Percentiles rank a stretch among this genome's conserved stretches.
These are phyloP conservation scores for Amiota mariae DNA, from an alignment of 2,888 invertebrate genomes.

Conservation along the genomic window DNA sequence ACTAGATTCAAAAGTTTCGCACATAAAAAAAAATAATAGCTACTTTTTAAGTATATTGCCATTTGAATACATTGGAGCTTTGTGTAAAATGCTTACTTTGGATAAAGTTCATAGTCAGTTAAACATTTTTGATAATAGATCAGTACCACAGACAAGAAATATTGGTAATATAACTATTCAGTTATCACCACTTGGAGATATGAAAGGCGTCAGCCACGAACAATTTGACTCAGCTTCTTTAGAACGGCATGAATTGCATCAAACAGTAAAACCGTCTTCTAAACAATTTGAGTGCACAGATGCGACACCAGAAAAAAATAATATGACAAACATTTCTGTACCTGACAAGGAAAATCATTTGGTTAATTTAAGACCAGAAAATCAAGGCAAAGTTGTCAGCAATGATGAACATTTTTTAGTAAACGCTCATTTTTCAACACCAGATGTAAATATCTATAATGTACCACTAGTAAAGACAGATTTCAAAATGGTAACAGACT, in stretches of 20 bases:
- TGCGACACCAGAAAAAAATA: neutral
- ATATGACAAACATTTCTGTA: too few species aligned
- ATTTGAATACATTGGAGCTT: conserved; percentile 81
- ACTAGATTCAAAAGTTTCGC: conserved; percentile 17
- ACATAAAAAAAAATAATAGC: conserved; percentile 66
- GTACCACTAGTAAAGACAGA: conserved; percentile 46
- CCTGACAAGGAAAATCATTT: too few species aligned
- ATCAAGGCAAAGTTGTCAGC: neutral
- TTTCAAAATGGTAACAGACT: too few species aligned
- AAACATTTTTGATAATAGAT: neutral
- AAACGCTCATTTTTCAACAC: conserved; percentile 33
- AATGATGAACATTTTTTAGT: conserved; percentile 15
- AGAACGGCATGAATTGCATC: conserved; percentile 32
- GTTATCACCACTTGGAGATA: neutral
- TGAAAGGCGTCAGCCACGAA: conserved; percentile 28
- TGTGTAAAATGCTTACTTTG: conserved; percentile 83
- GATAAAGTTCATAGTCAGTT: conserved; percentile 32
- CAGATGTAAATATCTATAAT: conserved; percentile 65
- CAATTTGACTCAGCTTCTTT: neutral
- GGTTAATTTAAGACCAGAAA: neutral
- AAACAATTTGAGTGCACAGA: neutral
- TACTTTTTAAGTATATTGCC: conserved; percentile 80
- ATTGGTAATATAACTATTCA: neutral
- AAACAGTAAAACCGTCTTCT: too few species aligned
- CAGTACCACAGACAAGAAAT: neutral